Conservation (phyloP, 2,888 invertebrate genomes). For the Camptogramma bilineatum region DNA sequence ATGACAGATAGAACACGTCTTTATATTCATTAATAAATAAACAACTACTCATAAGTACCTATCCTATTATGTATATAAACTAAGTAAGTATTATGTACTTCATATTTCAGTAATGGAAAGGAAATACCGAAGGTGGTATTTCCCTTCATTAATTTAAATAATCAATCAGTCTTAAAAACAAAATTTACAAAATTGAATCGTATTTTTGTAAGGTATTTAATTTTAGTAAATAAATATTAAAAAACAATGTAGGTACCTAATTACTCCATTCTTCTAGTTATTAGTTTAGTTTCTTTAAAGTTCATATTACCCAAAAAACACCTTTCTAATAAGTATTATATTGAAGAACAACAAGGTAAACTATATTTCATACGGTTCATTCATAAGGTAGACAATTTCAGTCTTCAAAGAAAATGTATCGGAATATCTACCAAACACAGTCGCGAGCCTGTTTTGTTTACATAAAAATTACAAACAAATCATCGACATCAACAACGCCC, state of each 20-base stretch:
- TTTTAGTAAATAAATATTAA: too few relatives aligned
- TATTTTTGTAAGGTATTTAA: too few relatives aligned
- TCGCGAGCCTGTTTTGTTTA: neutral
- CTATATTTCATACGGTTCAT: too few relatives aligned
- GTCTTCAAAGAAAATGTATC: neutral
- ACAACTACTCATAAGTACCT: neutral
- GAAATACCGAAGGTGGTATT: conserved; percentile 2
- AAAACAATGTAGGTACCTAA: too few relatives aligned
- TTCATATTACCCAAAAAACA: too few relatives aligned
- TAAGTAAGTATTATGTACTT: neutral
- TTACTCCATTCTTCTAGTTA: too few relatives aligned
- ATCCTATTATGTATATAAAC: neutral
- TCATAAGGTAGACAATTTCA: neutral
- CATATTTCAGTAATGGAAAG: neutral
- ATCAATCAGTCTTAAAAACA: neutral
- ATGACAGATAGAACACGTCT: neutral
- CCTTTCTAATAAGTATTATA: too few relatives aligned
- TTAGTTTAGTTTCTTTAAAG: too few relatives aligned
- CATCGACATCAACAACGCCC: conserved; percentile 46
- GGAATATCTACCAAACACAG: neutral
- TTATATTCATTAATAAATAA: neutral
- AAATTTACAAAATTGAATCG: too few relatives aligned
- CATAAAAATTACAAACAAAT: conserved; percentile 30
- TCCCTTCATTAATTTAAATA: conserved; percentile 2
- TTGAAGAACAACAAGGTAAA: too few relatives aligned